Percentiles rank a stretch among this genome's conserved stretches.
These are phyloP conservation scores for Donacobius atricapilla DNA, from an alignment of 2,113 vertebrate genomes.

Conservation along the genomic window DNA sequence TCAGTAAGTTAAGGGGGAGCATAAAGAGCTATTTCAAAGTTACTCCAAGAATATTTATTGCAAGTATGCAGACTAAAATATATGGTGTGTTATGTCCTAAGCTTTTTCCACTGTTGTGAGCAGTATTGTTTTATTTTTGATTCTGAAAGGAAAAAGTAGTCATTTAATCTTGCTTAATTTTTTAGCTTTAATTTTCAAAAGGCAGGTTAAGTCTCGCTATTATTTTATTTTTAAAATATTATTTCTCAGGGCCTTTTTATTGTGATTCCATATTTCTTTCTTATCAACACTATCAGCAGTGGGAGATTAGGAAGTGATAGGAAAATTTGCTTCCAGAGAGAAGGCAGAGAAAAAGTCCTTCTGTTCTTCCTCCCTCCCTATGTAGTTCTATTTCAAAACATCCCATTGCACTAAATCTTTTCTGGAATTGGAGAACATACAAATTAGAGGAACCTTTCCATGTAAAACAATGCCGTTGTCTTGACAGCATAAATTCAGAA, in stretches of 20 bases:
- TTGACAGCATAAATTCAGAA: background rate
- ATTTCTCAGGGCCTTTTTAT: background rate
- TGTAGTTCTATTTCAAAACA: background rate
- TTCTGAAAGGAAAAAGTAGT: background rate
- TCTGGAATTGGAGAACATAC: background rate
- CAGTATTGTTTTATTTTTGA: background rate
- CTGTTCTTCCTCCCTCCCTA: background rate
- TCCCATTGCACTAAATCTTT: background rate
- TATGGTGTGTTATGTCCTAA: background rate
- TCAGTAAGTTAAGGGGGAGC: background rate
- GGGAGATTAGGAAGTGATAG: background rate
- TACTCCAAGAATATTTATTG: background rate
- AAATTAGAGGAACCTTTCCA: background rate
- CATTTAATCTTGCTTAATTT: background rate
- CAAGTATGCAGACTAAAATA: background rate
- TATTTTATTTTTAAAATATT: background rate
- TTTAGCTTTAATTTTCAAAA: background rate
- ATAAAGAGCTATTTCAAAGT: background rate
- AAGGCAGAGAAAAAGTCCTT: background rate
- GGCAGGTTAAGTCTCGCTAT: background rate
- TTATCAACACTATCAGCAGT: background rate
- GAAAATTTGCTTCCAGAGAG: background rate
- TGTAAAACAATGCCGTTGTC: background rate
- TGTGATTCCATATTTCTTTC: background rate
- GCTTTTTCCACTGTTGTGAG: background rate